Percentiles rank a stretch among this genome's conserved stretches.
phyloP scores from a whole-genome alignment of 1,140 invertebrate species.

The Neodiprion fabricii region DNA sequence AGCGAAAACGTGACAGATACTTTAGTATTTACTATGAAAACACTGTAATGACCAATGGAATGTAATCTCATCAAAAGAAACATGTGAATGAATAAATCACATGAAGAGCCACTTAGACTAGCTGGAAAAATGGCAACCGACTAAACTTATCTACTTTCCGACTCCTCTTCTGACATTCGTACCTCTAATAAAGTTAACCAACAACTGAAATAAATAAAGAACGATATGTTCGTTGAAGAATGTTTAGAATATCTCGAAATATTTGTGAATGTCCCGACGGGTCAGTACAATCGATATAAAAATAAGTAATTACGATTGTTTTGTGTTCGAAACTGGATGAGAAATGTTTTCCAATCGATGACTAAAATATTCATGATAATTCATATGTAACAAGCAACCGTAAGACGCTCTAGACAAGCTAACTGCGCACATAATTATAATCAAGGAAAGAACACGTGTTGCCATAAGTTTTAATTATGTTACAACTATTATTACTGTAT shows the following conservation, averaged over 20 bases:
- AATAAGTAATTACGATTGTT: neutral
- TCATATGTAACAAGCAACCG: neutral
- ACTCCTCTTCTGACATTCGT: neutral
- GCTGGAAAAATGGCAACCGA: neutral
- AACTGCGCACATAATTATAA: neutral
- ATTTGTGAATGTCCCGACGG: neutral
- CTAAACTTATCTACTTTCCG: slow-evolving; percentile 1
- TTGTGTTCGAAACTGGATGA: neutral
- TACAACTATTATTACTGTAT: slow-evolving; percentile 3
- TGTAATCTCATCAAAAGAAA: slow-evolving; percentile 15
- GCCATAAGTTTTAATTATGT: slow-evolving; percentile 2
- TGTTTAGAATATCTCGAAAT: neutral
- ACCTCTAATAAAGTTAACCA: neutral
- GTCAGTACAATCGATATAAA: neutral
- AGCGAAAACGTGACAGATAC: neutral
- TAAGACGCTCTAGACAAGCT: neutral
- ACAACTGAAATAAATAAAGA: neutral
- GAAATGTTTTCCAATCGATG: neutral
- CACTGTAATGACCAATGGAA: slow-evolving; percentile 9
- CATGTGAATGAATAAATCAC: neutral
- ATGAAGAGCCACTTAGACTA: neutral
- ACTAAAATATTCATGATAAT: neutral
- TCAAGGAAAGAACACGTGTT: neutral
- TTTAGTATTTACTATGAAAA: neutral
- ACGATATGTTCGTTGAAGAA: neutral